A percentile compares a stretch with the other conserved stretches of the same genome.
Conservation (phyloP, 2,113 vertebrate species). For the Carassius carassius region DNA sequence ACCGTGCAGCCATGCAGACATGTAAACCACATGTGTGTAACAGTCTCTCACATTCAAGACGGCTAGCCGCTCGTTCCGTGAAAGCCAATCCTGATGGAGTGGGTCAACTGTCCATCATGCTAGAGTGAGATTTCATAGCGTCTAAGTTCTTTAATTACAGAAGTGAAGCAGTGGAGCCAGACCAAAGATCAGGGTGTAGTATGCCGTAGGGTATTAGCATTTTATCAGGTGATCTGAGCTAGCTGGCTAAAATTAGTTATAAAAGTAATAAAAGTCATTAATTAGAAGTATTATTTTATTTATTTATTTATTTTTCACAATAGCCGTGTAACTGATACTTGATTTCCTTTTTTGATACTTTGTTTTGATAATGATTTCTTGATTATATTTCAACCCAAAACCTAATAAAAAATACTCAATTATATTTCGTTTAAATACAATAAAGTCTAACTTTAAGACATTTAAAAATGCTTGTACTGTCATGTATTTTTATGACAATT, state of each 20-base stretch:
- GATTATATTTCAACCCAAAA: not conserved
- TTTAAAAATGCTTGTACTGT: too few species aligned
- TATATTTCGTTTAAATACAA: too few species aligned
- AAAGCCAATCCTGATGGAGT: constrained; percentile 56
- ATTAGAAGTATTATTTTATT: not conserved
- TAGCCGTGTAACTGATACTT: not conserved
- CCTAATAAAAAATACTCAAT: not conserved
- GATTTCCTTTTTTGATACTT: not conserved
- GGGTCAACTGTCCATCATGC: constrained; percentile 63
- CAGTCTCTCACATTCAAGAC: constrained; percentile 10
- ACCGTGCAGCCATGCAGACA: constrained; percentile 36
- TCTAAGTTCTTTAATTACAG: constrained; percentile 44
- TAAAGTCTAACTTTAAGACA: too few species aligned
- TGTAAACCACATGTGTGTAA: constrained; percentile 39
- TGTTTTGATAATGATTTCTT: not conserved
- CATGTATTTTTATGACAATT: too few species aligned
- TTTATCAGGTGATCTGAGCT: constrained; percentile 34
- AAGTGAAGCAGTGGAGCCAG: constrained; percentile 32
- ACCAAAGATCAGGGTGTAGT: constrained; percentile 36
- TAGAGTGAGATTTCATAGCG: constrained; percentile 32
- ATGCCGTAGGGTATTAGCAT: constrained; percentile 14
- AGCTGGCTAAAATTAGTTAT: not conserved
- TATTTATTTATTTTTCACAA: not conserved
- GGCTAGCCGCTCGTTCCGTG: constrained; percentile 56
- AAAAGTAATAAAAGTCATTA: constrained; percentile 13